Base-by-base conservation (phyloP, 1,140 invertebrate genomes). In the Eciton burchellii region DNA sequence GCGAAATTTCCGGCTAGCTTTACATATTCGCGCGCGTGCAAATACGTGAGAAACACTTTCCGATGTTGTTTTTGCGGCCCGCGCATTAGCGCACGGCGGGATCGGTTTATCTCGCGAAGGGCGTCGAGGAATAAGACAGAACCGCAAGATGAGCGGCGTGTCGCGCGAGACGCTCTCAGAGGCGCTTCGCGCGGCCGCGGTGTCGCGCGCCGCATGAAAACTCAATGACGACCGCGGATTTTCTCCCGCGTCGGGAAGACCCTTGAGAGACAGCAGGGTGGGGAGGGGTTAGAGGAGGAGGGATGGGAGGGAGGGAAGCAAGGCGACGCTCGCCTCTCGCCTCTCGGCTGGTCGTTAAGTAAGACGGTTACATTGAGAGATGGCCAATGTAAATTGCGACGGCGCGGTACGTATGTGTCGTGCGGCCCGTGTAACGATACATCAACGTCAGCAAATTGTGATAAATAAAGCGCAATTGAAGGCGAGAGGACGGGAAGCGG, bases 401-500 rank as follows among this genome's bases (percentile, higher is more conserved):
- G 92, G 91, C 90, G 88, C 89, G 88, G 73, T 87, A 88, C 89
- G 87, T 86, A 89, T 91, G 85, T 89, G 86, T 89, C 88, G 89
- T 84, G 81, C 74, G 82, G 81, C 71, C 35, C 89, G 73, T 92
- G 91, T 91, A 90, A 86, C 88, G 87, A 93, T 92, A 91, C 90
- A 93, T 93, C 92, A 93, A 92, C 85, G 92, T 92, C 91, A 88
- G 88, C 86, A 92, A 93, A 93, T 92, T 91, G 91, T 93, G 92
- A 93, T 93, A 93, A 93, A 93, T 93, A 93, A 93, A 92, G 91
- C 90, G 89, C 90, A 92, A 92, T 92, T 91, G 89, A 91, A 90
- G 89, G 79, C 52, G 83, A 76, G 82, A 88, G 62, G 74, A 57
- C 73, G 60, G 54, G 79, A 9, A 71, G 57, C 57, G 24, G 66